phyloP scores from a whole-genome alignment of 2,797 vertebrate genomes.

The Lerista edwardsae region DNA sequence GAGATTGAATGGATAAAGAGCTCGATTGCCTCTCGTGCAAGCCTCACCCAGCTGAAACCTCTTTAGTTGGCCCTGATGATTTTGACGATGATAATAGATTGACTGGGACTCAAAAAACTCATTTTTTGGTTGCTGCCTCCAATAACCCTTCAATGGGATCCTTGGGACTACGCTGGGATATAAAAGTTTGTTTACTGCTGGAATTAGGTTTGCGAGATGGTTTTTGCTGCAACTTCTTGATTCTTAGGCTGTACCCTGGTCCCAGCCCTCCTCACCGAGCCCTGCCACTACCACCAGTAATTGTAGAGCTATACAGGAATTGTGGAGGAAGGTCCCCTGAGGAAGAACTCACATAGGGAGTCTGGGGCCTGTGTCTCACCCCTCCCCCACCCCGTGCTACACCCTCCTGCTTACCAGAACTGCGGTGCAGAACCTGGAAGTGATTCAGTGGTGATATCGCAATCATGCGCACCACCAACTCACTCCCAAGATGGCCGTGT shows the following conservation, averaged over 20 bases:
- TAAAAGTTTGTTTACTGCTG: slow-evolving; percentile 44
- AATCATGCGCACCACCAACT: too few species aligned
- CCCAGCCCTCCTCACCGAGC: not conserved
- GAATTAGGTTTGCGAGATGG: not conserved
- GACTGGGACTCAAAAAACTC: not conserved
- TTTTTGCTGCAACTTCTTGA: slow-evolving; percentile 60
- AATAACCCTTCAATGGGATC: slow-evolving; percentile 10
- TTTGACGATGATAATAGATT: slow-evolving; percentile 13
- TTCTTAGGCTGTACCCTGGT: not conserved
- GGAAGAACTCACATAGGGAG: not conserved
- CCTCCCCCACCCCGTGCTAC: too few species aligned
- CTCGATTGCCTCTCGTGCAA: not conserved
- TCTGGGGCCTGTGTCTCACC: too few species aligned
- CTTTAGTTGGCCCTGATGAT: slow-evolving; percentile 12
- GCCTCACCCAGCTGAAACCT: slow-evolving; percentile 6
- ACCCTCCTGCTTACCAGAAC: too few species aligned
- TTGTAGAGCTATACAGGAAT: not conserved
- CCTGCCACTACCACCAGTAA: too few species aligned
- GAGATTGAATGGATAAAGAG: slow-evolving; percentile 55
- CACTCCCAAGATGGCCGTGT: too few species aligned
- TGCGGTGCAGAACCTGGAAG: too few species aligned
- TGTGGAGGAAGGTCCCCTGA: not conserved
- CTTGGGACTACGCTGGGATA: slow-evolving; percentile 35
- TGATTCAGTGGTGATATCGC: too few species aligned
- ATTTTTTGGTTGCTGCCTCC: not conserved